A percentile compares a stretch with the other conserved stretches of the same genome.
phyloP scores from a whole-genome alignment of 1,140 invertebrate species.

The Drosophila melanica region DNA sequence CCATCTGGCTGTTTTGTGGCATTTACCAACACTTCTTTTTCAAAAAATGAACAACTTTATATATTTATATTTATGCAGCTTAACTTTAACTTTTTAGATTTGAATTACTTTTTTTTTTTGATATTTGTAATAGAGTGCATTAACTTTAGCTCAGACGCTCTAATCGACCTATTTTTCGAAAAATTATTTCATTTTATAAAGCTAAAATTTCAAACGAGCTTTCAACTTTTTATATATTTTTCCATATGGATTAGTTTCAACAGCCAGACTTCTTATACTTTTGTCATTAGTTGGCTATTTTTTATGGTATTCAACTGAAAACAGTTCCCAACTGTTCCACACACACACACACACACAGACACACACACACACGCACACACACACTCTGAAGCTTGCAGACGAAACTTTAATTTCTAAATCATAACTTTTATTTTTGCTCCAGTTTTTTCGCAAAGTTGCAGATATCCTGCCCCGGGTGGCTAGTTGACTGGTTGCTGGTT shows the following conservation, averaged over 20 bases:
- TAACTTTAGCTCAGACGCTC: background rate
- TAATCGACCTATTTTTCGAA: constrained; percentile 3
- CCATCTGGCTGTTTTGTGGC: constrained; percentile 55
- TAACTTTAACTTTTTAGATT: no score
- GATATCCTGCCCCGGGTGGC: constrained; percentile 13
- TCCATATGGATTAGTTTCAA: constrained; percentile 63
- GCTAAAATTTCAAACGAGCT: constrained; percentile 42
- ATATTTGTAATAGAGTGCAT: no score
- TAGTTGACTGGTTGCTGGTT: background rate
- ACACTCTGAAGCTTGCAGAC: constrained; percentile 36
- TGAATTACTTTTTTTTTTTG: no score
- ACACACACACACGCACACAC: no score
- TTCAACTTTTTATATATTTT: constrained; percentile 41
- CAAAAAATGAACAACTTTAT: background rate
- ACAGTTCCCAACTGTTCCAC: constrained; percentile 38
- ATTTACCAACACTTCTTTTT: constrained; percentile 47
- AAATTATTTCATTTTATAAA: background rate
- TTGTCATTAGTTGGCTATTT: constrained; percentile 66
- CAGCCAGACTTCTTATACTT: constrained; percentile 62
- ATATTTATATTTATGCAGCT: background rate
- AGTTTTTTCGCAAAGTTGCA: constrained; percentile 42
- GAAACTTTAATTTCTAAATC: constrained; percentile 77
- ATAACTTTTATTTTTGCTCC: constrained; percentile 68
- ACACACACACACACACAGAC: background rate
- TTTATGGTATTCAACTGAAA: constrained; percentile 37